Evolutionary conservation across 2,888 invertebrate genomes (phyloP), one percentile per base, ranked within the genome.

Genomic region (Gastracanthus pulcherrimus): DNA sequence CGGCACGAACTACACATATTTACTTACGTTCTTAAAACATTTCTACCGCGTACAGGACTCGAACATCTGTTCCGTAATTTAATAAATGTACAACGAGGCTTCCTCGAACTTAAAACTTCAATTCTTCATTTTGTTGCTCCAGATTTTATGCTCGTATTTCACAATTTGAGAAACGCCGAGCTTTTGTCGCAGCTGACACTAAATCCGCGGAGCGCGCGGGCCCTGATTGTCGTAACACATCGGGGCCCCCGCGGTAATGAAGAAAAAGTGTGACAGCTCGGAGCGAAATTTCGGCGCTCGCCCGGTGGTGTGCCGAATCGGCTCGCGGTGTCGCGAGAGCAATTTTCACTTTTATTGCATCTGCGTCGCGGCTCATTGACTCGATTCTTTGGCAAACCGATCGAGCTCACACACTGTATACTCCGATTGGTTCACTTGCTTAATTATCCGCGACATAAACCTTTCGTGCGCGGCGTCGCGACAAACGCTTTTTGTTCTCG

Each of bases 301-400:
- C n/a, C n/a, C n/a, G n/a, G n/a, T n/a, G n/a, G 34, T 48, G 58
- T 58, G 58, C 26, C 78, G 51, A 78, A 64, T 79, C 38, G 62
- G 38, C 48, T 45, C 76, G 13, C n/a, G 60, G 58, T 62, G 55
- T 6, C 13, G 16, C 29, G 29, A 19, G 13, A 36, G 38, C 64
- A 51, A 71, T 72, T 81, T 81, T 81, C 66, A 66, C 71, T 81
- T 62, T 71, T 66, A 71, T 71, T 64, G 62, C 80, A 34, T 71
- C 71, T 29, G 11, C 11, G 58, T 58, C 23, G 26, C 45, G 41
- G 45, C 58, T 55, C 26, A 66, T 66, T 67, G 41, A 41, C 9
- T 38, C 51, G 19, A 70, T 38, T 67, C 67, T 29, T 64, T 45
- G 31, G 31, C n/a, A 4, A 29, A n/a, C n/a, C n/a, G n/a, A 67